Base-by-base conservation (phyloP, 2,113 vertebrate genomes). In the Elanoides forficatus region DNA sequence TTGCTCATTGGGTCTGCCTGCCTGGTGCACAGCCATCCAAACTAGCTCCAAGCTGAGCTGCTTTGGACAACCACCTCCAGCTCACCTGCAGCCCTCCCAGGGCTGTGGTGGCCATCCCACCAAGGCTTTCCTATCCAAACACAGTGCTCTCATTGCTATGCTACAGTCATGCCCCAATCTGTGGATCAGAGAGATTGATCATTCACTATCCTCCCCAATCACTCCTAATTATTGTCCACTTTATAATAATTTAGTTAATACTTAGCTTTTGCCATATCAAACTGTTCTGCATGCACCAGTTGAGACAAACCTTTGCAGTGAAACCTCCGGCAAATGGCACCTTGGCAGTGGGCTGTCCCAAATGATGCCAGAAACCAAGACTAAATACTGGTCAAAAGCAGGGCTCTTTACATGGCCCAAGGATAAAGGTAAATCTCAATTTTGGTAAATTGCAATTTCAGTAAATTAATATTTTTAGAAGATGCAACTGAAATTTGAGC, bases 401-500 rank as follows among this genome's bases (percentile, higher is more conserved):
- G 11, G 26, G 30, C 22, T 42, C 30, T 58, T 70, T 19, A 20
- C 43, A 18, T 11, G 21, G 34, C 8, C 8, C 40, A 60, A 26
- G 9, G 17, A 87, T 52, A 92, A 58, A 53, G 10, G 45, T 25
- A 65, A 65, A 72, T 27, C 11, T 45, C 30, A 48, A 25, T 80
- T 34, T 56, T 81, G 21, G 15, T 89, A 78, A 91, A 86, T 12
- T 90, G 52, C 67, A 66, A 59, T 96, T 81, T 73, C 75, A 91
- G 66, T 52, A 78, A 86, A 90, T 88, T 84, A 86, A 53, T 86
- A 85, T 89, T 93, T 96, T 86, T 73, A 75, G 72, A 93, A 97
- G 91, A 97, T 90, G 91, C 87, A 97, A 82, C 16, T 71, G 75
- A 87, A 96, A 91, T 96, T 88, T 95, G 76, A 94, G 53, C 59